These are phyloP conservation scores for Caligus rogercresseyi DNA, from an alignment of 1,140 invertebrate species.

Conservation along the genomic window DNA sequence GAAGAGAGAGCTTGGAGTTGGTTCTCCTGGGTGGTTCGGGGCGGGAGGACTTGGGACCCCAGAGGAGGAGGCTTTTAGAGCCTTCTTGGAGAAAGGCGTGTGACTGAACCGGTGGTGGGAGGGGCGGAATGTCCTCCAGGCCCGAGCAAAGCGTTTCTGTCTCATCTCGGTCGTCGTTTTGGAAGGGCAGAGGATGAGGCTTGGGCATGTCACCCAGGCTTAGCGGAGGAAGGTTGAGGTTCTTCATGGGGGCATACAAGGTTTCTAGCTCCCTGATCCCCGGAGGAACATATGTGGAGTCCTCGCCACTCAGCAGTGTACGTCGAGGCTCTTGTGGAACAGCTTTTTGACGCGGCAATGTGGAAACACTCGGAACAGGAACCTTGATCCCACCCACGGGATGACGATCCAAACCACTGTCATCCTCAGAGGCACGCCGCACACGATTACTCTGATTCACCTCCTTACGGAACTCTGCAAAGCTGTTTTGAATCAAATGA, in stretches of 20 bases:
- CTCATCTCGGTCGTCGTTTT: neutral
- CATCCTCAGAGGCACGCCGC: neutral
- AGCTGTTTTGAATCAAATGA: slow-evolving; percentile 10
- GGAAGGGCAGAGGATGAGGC: slow-evolving; percentile 2
- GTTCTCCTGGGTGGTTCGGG: slow-evolving; percentile 11
- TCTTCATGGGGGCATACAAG: slow-evolving; percentile 16
- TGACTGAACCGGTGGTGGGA: slow-evolving; percentile 14
- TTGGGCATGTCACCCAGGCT: slow-evolving; percentile 5
- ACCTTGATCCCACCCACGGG: neutral
- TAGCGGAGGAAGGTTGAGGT: slow-evolving; percentile 5
- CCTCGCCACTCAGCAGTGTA: neutral
- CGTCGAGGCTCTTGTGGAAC: slow-evolving; percentile 1
- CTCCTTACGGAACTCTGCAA: slow-evolving; percentile 6
- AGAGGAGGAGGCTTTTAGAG: neutral
- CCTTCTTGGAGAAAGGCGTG: slow-evolving; percentile 14
- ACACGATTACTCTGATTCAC: neutral
- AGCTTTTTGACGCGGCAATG: neutral
- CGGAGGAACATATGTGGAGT: slow-evolving; percentile 8
- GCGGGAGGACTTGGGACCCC: neutral
- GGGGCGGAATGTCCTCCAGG: slow-evolving; percentile 14
- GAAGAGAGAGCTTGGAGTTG: neutral
- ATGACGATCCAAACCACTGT: neutral
- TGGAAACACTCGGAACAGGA: neutral
- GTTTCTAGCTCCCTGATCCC: slow-evolving; percentile 18
- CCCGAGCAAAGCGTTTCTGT: neutral